Conservation (phyloP, 2,797 vertebrate genomes). For the Vespertilio murinus region DNA sequence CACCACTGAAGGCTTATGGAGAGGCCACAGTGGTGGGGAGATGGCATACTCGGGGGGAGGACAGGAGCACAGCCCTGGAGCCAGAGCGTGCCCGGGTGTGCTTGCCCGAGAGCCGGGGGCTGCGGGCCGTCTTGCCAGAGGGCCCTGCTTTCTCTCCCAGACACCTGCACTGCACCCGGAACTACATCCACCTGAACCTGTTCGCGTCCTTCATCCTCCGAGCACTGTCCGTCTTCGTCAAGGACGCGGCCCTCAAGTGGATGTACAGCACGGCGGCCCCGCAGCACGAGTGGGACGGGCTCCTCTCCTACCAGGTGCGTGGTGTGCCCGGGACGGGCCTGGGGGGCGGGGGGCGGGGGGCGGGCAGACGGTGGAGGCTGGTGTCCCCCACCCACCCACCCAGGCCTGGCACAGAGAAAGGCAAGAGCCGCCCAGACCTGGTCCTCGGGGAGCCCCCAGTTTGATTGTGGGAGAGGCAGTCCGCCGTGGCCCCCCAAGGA, state of each 20-base stretch:
- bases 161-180: constrained; percentile 92
- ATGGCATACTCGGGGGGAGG: not conserved
- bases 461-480: not conserved
- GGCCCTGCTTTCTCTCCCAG: constrained; percentile 79
- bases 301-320: constrained; percentile 87
- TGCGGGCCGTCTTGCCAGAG: not conserved
- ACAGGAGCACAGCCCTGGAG: not conserved
- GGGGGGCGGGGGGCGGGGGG: too few relatives aligned
- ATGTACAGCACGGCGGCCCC: constrained; percentile 85
- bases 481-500: not conserved
- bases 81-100: rapidly evolving
- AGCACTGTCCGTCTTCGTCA: constrained; percentile 91
- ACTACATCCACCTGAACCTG: constrained; percentile 94
- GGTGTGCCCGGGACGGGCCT: not conserved
- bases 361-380: rapidly evolving
- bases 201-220: constrained; percentile 94
- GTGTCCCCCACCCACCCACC: not conserved
- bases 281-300: constrained; percentile 86
- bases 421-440: not conserved
- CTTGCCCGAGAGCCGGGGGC: not conserved
- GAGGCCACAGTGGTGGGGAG: not conserved
- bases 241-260: constrained; percentile 90
- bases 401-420: not conserved
- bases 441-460: not conserved
- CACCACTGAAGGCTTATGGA: not conserved